Evolutionary conservation across 2,888 invertebrate species (phyloP), one percentile per base, ranked within the genome.

Genomic region (Miltochrista miniata): DNA sequence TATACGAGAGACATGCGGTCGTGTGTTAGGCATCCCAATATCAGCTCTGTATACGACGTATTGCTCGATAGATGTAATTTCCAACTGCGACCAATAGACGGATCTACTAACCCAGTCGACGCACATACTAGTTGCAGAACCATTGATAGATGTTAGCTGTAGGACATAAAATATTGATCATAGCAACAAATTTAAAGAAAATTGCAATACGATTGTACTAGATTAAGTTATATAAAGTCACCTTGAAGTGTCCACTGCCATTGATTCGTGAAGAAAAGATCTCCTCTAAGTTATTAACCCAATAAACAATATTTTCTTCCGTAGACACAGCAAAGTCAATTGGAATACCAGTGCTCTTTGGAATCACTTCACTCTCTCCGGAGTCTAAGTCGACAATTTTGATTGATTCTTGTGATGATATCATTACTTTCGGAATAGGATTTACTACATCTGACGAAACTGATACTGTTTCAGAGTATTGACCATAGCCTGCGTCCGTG

Each of bases 101-200:
- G 95, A 94, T 43, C 97, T 93, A 43, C 96, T 94, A 38, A 98
- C 93, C 98, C 98, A 98, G 83, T 98, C 98, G 0, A 97, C 92
- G 1, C 96, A 94, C 24, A 98, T 83, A 54, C 96, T 94, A 9
- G 93, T 85, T 2, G 89, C 91, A 11, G 89, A 81, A 2, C 85
- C 89, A 55, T 90, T 92, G 24, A 89, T 89, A 13, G 92, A 89
- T 40, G 81, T 79, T 45, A 92, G 66, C 92, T 92, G 39, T 39
- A 29, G 11, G 15, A 36, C 11, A 34, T 15, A 12, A 42, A 31
- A 14, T 7, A 24, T 24, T 24, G 18, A 5, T 24, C 10, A 15
- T 13, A 13, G 24, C 7, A 18, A 18, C 10, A 44, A 8, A 7
- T 24, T 5, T 5, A 24, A 24, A 4, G 18, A 24, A 4, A 24